A percentile compares a stretch with the other conserved stretches of the same genome.
These are phyloP conservation scores for Chironomus tentans DNA, from an alignment of 2,888 invertebrate genomes.

Conservation along the genomic window DNA sequence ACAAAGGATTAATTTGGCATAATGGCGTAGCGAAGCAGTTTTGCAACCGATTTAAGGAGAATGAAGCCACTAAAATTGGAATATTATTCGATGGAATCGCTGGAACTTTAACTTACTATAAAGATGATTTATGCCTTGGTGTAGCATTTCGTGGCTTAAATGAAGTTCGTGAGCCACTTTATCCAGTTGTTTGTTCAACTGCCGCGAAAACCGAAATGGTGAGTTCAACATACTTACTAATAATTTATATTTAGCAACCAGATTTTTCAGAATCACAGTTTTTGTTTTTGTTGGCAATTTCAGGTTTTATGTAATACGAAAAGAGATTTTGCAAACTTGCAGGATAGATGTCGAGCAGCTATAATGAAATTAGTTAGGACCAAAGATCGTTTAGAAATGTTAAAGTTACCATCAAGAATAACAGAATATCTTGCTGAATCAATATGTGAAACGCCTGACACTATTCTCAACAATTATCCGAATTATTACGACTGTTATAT, in stretches of 20 bases:
- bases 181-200: slow-evolving; percentile 61
- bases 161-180: slow-evolving; percentile 52
- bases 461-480: slow-evolving; percentile 16
- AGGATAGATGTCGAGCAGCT: slow-evolving; percentile 56
- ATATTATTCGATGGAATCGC: slow-evolving; percentile 57
- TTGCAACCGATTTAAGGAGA: slow-evolving; percentile 59
- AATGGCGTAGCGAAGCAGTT: slow-evolving; percentile 46
- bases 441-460: slow-evolving; percentile 37
- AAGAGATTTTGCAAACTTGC: slow-evolving; percentile 55
- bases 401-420: slow-evolving; percentile 51
- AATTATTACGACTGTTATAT: slow-evolving; percentile 11
- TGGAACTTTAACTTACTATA: slow-evolving; percentile 61
- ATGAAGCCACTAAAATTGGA: slow-evolving; percentile 57
- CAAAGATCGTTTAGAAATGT: slow-evolving; percentile 45
- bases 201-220: slow-evolving; percentile 67
- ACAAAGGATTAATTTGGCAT: no score
- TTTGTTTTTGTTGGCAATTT: no score
- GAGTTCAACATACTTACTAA: no score
- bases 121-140: slow-evolving; percentile 58
- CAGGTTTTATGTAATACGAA: slow-evolving; percentile 46
- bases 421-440: slow-evolving; percentile 50
- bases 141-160: slow-evolving; percentile 60
- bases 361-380: slow-evolving; percentile 49
- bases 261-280: no score
- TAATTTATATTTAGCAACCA: no score